Evolutionary conservation across 1,140 invertebrate genomes (phyloP).

Genomic region (Aphaenogaster floridana): DNA sequence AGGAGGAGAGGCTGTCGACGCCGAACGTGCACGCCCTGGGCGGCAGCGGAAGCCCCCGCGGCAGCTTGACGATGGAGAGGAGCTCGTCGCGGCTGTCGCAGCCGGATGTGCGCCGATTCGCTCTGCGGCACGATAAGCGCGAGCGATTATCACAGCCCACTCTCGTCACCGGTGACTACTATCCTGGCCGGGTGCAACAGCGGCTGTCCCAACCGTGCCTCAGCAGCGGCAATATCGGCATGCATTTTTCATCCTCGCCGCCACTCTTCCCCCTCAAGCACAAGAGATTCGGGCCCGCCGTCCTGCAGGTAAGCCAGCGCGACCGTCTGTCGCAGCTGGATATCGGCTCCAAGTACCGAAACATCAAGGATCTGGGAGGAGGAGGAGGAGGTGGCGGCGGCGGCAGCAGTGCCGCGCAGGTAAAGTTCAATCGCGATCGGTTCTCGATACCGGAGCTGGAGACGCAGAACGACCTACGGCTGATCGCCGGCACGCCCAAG

Average conservation of each 20-base stretch:
- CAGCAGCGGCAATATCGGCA: slow-evolving; percentile 54
- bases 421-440: slow-evolving; percentile 82
- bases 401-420: slow-evolving; percentile 56
- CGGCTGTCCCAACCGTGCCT: slow-evolving; percentile 82
- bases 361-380: slow-evolving; percentile 44
- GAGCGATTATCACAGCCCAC: slow-evolving; percentile 84
- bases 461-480: slow-evolving; percentile 82
- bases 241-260: slow-evolving; percentile 56
- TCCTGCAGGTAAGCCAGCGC: slow-evolving; percentile 75
- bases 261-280: slow-evolving; percentile 72
- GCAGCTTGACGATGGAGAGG: slow-evolving; percentile 65
- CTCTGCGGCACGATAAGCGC: slow-evolving; percentile 75
- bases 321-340: slow-evolving; percentile 83
- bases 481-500: slow-evolving; percentile 83
- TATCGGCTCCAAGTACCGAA: slow-evolving; percentile 79
- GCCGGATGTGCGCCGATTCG: slow-evolving; percentile 72
- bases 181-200: slow-evolving; percentile 81
- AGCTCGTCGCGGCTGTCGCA: slow-evolving; percentile 69
- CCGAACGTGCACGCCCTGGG: slow-evolving; percentile 74
- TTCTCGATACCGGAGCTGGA: slow-evolving; percentile 84
- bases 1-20: slow-evolving; percentile 80
- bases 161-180: slow-evolving; percentile 81
- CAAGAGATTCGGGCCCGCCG: slow-evolving; percentile 75
- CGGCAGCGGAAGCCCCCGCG: slow-evolving; percentile 59
- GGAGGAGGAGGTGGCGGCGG: not conserved